Evolutionary conservation across 2,888 invertebrate species (phyloP).

Genomic region (Ectobius pallidus): DNA sequence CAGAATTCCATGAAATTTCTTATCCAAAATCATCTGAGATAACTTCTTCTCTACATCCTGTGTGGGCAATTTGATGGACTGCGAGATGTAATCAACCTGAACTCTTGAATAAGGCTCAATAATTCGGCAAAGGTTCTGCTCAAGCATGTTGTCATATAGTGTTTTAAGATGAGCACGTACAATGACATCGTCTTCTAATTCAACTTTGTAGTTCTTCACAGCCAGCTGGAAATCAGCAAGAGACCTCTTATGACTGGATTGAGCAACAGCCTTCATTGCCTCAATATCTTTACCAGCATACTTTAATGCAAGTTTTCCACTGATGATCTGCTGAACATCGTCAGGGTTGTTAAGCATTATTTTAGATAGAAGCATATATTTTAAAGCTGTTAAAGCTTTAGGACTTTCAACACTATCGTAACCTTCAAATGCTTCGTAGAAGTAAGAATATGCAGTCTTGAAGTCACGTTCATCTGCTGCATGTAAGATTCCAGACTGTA

Average conservation of each 20-base stretch:
- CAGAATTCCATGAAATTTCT: slow-evolving; percentile 94
- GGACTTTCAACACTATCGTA: slow-evolving; percentile 93
- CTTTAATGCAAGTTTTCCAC: slow-evolving; percentile 96
- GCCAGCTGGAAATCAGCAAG: slow-evolving; percentile 95
- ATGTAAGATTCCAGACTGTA: slow-evolving; percentile 97
- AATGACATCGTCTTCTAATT: slow-evolving; percentile 95
- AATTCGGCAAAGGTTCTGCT: slow-evolving; percentile 97
- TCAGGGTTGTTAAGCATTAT: slow-evolving; percentile 98
- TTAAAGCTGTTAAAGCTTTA: slow-evolving; percentile 93
- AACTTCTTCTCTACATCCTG: slow-evolving; percentile 96
- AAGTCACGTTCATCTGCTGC: slow-evolving; percentile 99
- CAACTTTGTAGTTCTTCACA: slow-evolving; percentile 82
- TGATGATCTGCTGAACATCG: slow-evolving; percentile 93
- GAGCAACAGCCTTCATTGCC: slow-evolving; percentile 97
- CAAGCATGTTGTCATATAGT: slow-evolving; percentile 97
- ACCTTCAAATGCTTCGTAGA: slow-evolving; percentile 99
- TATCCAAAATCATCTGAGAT: slow-evolving; percentile 99
- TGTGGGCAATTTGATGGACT: slow-evolving; percentile 88
- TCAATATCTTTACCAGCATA: slow-evolving; percentile 95
- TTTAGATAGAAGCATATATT: slow-evolving; percentile 99
- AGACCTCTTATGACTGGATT: slow-evolving; percentile 95
- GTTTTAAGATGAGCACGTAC: slow-evolving; percentile 96
- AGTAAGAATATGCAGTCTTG: slow-evolving; percentile 99
- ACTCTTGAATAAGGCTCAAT: slow-evolving; percentile 99
- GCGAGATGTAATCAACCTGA: slow-evolving; percentile 86